Percentiles rank a stretch among this genome's conserved stretches.
phyloP scores from a whole-genome alignment of 2,113 vertebrate genomes.

The Gallinago media region DNA sequence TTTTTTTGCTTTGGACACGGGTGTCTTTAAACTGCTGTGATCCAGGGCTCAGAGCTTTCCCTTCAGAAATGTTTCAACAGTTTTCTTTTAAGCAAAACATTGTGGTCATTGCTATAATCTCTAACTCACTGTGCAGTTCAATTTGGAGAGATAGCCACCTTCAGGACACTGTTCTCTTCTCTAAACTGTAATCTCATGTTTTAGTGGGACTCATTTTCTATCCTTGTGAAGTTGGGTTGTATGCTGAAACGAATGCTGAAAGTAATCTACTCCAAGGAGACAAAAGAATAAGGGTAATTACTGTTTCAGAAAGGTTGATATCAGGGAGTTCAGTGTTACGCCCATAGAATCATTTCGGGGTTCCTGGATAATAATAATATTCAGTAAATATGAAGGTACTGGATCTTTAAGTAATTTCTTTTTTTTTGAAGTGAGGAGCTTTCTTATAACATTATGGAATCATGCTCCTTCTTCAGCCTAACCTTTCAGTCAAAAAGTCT shows the following conservation, averaged over 20 bases:
- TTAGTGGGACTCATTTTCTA: background rate
- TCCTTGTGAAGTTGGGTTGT: background rate
- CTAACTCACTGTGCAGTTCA: background rate
- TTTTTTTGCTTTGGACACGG: background rate
- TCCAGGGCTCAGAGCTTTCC: background rate
- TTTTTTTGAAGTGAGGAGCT: background rate
- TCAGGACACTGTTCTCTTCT: background rate
- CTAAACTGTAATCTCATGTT: background rate
- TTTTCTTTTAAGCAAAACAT: background rate
- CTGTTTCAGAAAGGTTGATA: background rate
- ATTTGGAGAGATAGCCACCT: accelerated
- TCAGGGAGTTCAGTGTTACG: background rate
- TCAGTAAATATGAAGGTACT: background rate
- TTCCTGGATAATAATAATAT: background rate
- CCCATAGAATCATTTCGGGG: background rate
- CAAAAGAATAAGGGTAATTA: background rate
- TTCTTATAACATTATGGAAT: background rate
- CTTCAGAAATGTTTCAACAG: background rate
- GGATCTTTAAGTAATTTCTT: background rate
- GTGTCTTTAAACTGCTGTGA: background rate
- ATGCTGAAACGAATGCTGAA: background rate
- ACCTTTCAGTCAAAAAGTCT: background rate
- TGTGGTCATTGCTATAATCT: background rate
- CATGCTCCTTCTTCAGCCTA: background rate
- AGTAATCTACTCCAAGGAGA: background rate